Evolutionary conservation across 2,113 vertebrate species (phyloP), one percentile per base, ranked within the genome.

Genomic region (Casuarius casuarius): DNA sequence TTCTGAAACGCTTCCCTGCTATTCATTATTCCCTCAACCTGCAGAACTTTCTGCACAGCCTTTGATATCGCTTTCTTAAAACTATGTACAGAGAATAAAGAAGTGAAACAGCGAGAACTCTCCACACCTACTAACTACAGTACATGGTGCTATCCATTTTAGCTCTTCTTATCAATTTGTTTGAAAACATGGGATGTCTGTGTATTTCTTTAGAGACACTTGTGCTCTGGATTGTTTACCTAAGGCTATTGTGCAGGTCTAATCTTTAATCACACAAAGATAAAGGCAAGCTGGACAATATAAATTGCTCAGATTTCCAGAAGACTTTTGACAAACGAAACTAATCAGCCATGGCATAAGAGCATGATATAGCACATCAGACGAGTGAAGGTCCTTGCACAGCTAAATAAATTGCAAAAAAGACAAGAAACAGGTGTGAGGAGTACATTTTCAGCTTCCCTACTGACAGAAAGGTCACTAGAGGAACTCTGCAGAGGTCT

Each of bases 271-370:
- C 12, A 76, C 10, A 23, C 7, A 87, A 72, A 25, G 82, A 46
- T 78, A 85, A 48, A 66, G 9, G 10, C 12, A 94, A 88, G n/a
- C 5, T 29, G 6, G 23, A 70, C 63, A 2, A 49, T 21, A 58
- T 4, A 0, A 33, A 54, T 87, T 84, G 18, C 44, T 51, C 29
- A 26, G 42, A 75, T n/a, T 75, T 10, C 3, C 31, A 51, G 49
- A 76, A 61, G n/a, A 35, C 20, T 61, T 79, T 26, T 71, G 49
- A 42, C 29, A 54, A 33, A 48, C 19, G 7, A 72, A 78, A 72
- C 2, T 59, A 18, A 62, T 31, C 13, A 68, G 17, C 8, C 33
- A 11, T 62, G 63, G 8, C 0, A 0, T 28, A 74, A 38, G 0
- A 73, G 5, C 20, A 40, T 58, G 56, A 33, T 10, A 31, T 17